phyloP scores from a whole-genome alignment of 1,140 invertebrate genomes.

The Drosophila orosa region DNA sequence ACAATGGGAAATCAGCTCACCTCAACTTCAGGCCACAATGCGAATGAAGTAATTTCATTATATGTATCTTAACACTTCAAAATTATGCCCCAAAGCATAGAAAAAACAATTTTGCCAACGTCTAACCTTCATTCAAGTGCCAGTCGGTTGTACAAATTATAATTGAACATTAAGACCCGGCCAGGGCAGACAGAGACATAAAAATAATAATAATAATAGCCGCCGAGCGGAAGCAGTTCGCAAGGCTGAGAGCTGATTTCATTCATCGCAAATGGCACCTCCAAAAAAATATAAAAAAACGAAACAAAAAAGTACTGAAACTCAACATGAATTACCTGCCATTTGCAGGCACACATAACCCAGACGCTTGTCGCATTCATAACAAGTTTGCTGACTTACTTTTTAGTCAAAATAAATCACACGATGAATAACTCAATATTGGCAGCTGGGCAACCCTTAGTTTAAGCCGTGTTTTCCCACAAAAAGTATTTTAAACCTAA shows the following conservation, averaged over 20 bases:
- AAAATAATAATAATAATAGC: conserved; percentile 44
- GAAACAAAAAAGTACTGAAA: conserved; percentile 14
- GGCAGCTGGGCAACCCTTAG: conserved; percentile 3
- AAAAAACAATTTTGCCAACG: conserved; percentile 38
- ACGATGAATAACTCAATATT: conserved; percentile 25
- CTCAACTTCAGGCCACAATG: conserved; percentile 28
- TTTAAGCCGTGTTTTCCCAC: conserved; percentile 46
- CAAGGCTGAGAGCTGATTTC: conserved; percentile 69
- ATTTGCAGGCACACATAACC: conserved; percentile 44
- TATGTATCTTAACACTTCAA: conserved; percentile 52
- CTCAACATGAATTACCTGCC: conserved; percentile 64
- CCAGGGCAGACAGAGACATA: conserved; percentile 39
- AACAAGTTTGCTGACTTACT: conserved; percentile 56
- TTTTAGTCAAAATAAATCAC: conserved; percentile 33
- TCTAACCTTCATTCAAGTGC: conserved; percentile 48
- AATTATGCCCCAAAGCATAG: conserved; percentile 43
- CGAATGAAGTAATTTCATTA: conserved; percentile 53
- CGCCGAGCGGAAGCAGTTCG: conserved; percentile 64
- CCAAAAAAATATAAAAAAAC: conserved; percentile 10
- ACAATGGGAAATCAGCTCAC: conserved; percentile 40
- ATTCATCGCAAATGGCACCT: conserved; percentile 48
- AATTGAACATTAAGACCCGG: conserved; percentile 56
- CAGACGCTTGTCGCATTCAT: conserved; percentile 45
- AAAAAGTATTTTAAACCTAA: conserved; percentile 27
- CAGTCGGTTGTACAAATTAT: conserved; percentile 58